These are phyloP conservation scores for Drosophila conformis DNA, from an alignment of 2,888 invertebrate genomes.

Conservation along the genomic window DNA sequence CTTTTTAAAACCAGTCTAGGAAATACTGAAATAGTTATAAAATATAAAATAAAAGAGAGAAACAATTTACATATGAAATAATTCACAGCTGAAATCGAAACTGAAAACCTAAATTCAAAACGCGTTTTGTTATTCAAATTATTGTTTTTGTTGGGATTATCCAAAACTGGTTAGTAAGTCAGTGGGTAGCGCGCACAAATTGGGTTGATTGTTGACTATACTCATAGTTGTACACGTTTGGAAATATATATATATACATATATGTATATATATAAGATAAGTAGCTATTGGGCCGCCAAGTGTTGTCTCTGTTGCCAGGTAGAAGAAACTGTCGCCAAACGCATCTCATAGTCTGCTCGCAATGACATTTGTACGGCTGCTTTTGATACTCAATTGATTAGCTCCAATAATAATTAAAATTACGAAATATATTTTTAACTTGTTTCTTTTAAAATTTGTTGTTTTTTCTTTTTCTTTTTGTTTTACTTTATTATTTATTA, in stretches of 20 bases:
- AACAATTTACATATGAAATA: slow-evolving; percentile 68
- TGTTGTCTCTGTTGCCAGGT: slow-evolving; percentile 37
- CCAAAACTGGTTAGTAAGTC: slow-evolving; percentile 80
- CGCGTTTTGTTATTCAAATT: slow-evolving; percentile 77
- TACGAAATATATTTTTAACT: slow-evolving; percentile 48
- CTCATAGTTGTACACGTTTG: neutral
- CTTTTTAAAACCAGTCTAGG: slow-evolving; percentile 57
- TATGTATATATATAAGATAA: neutral
- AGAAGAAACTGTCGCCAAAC: slow-evolving; percentile 48
- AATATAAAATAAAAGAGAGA: slow-evolving; percentile 18
- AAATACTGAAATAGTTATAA: slow-evolving; percentile 39
- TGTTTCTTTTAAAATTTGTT: slow-evolving; percentile 49
- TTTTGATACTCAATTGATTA: slow-evolving; percentile 31
- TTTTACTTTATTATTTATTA: slow-evolving; percentile 67
- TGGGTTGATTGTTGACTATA: slow-evolving; percentile 46
- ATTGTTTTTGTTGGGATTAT: slow-evolving; percentile 48
- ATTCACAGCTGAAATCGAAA: slow-evolving; percentile 71
- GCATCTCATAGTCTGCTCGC: slow-evolving; percentile 27
- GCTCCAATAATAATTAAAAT: slow-evolving; percentile 49
- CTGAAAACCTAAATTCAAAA: slow-evolving; percentile 59
- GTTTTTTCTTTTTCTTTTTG: slow-evolving; percentile 44
- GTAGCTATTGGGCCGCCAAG: slow-evolving; percentile 7
- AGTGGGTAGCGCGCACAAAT: slow-evolving; percentile 75
- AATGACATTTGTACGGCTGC: slow-evolving; percentile 53
- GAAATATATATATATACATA: slow-evolving; percentile 2